Conservation (phyloP, 2,113 vertebrate species). For the Grus americana region DNA sequence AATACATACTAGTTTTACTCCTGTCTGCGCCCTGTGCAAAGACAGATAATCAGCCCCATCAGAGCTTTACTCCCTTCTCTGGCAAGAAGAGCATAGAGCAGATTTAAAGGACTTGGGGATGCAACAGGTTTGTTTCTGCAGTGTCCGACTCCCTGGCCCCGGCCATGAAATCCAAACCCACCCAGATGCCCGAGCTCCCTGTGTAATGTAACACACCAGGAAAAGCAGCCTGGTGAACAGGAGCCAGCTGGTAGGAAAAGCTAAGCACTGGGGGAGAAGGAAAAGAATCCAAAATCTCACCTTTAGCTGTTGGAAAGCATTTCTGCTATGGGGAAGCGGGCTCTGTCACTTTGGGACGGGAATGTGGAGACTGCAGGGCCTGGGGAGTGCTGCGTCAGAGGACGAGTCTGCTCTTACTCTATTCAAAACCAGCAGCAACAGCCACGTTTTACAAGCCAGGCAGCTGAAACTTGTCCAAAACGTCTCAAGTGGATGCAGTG, state of each 20-base stretch:
- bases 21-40: neutral
- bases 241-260: neutral
- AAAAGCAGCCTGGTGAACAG: neutral
- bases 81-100: accelerated
- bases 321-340: neutral
- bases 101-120: neutral
- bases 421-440: neutral
- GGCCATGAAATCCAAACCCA: neutral
- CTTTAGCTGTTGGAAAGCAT: neutral
- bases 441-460: neutral
- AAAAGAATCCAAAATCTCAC: neutral
- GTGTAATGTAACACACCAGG: neutral
- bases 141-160: neutral
- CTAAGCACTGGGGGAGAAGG: neutral
- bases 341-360: neutral
- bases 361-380: accelerated
- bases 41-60: neutral
- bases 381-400: neutral
- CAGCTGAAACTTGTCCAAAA: neutral
- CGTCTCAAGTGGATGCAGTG: neutral
- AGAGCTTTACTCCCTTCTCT: neutral
- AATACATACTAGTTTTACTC: neutral
- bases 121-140: neutral
- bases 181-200: neutral
- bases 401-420: accelerated